Evolutionary conservation across 64 coral and sea anemone species (phyloP), one percentile per base, ranked within the genome.

Genomic region (Dendronephthya gigantea): DNA sequence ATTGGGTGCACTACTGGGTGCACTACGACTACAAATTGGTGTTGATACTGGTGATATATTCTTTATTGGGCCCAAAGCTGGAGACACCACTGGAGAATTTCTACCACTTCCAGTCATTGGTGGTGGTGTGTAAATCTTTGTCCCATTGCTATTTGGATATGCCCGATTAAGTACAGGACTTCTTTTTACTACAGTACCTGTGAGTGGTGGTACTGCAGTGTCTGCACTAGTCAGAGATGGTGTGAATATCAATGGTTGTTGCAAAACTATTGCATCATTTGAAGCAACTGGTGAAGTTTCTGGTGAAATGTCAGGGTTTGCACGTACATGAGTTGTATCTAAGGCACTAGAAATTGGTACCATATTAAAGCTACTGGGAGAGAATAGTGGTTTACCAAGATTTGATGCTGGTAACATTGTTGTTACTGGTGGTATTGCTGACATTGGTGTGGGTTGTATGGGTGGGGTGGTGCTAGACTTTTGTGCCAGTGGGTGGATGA

Each of bases 311-410:
- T 79, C 29, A 34, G 72, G 72, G 10, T 79, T 79, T 79, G 72
- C 10, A 36, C 72, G 32, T 3, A 79, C 72, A 79, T 79, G 72
- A 19, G 30, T 79, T 79, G 72, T 79, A 34, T 79, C 36, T 39
- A 79, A 34, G 22, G 72, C 72, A 79, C 72, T 79, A 79, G 72
- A 79, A 34, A 79, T 17, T 28, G 72, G 72, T 12, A 36, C 36
- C 72, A 79, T 79, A 39, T 79, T 79, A 12, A 79, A 79, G 29
- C 72, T 36, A 36, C 16, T 79, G 36, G 72, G 72, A 62, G 72
- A 79, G 31, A 79, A 79, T 19, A 79, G 36, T 79, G 72, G 72
- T 29, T 79, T 79, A 39, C 72, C 72, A 79, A 79, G 72, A 79
- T 39, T 79, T 36, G 72, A 79, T 79, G 72, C 30, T 16, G n/a